Percentiles rank a stretch among this genome's conserved stretches.
Evolutionary conservation across 2,113 vertebrate species (phyloP).

Genomic region (Protobothrops mucrosquamatus): DNA sequence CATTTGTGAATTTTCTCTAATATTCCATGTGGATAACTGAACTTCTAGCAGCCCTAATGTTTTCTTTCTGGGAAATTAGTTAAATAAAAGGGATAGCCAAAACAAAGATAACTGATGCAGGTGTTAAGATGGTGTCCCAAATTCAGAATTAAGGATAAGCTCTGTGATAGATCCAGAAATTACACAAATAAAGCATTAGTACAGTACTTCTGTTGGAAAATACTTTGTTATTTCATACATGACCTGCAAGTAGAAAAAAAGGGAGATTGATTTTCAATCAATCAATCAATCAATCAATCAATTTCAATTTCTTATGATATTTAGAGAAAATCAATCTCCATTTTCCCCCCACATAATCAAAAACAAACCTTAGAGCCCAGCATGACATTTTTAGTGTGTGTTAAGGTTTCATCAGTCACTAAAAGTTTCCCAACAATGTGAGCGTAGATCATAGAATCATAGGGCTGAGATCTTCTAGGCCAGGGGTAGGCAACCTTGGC

Average conservation of each 20-base stretch:
- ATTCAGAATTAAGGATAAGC: neutral
- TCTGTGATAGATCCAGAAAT: neutral
- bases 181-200: neutral
- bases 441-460: no score
- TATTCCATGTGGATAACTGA: neutral
- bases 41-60: neutral
- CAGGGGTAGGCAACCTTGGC: no score
- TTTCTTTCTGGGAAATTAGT: neutral
- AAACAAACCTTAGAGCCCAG: neutral
- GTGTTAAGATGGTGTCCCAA: neutral
- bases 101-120: neutral
- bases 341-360: neutral
- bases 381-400: neutral
- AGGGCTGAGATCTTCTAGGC: no score
- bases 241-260: no score
- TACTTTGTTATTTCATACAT: no score
- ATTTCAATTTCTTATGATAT: neutral
- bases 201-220: no score
- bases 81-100: neutral
- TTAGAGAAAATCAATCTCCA: no score
- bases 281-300: no score
- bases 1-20: neutral
- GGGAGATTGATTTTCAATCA: no score
- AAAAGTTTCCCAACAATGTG: neutral
- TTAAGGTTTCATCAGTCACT: neutral